These are phyloP conservation scores for Dipodomys merriami DNA, from an alignment of 2,113 vertebrate genomes.

Conservation along the genomic window DNA sequence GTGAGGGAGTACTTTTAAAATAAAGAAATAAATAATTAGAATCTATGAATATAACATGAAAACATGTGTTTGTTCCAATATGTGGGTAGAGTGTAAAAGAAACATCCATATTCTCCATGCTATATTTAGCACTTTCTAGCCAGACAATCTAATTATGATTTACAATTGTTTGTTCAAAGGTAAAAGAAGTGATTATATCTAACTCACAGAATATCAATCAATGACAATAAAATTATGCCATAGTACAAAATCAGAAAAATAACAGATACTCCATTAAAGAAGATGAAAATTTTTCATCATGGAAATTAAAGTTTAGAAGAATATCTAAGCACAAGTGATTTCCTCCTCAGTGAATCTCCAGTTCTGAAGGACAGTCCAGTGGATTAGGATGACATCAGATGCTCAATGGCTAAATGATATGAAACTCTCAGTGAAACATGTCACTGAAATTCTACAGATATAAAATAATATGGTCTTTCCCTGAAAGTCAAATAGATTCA, in stretches of 20 bases:
- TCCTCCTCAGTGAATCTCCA: neutral
- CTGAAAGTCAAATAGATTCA: neutral
- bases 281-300: neutral
- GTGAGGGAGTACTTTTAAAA: neutral
- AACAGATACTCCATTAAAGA: neutral
- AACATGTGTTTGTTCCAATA: neutral
- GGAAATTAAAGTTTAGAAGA: neutral
- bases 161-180: neutral
- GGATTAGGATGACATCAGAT: neutral
- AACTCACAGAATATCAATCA: neutral
- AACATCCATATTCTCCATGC: neutral
- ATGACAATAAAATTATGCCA: neutral
- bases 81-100: neutral
- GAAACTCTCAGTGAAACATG: neutral
- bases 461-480: neutral
- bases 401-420: neutral
- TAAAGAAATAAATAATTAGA: neutral
- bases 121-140: neutral
- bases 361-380: neutral
- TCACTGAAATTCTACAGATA: neutral
- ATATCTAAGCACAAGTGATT: neutral
- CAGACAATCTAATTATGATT: neutral
- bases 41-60: neutral
- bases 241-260: neutral
- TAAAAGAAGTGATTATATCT: neutral